A percentile compares a stretch with the other conserved stretches of the same genome.
Conservation (phyloP, 2,888 invertebrate species). For the Philaethria dido region DNA sequence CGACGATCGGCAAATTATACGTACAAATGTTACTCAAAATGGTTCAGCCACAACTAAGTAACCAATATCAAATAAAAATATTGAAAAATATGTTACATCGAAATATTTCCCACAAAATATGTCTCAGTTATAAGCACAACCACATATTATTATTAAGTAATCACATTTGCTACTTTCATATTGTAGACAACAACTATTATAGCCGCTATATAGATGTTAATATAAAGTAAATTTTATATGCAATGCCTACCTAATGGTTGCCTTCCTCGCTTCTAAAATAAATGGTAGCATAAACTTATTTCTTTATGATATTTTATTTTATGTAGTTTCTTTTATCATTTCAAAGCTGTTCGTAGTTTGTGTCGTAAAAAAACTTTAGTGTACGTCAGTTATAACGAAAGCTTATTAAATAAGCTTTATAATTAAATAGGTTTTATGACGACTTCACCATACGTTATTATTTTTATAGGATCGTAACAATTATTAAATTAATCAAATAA, state of each 20-base stretch:
- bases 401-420: conserved; percentile 10
- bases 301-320: conserved; percentile 25
- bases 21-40: no score
- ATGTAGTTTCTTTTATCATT: conserved; percentile 23
- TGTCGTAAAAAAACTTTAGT: conserved; percentile 9
- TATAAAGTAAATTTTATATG: conserved; percentile 14
- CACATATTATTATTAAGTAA: background rate
- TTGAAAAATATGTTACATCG: background rate
- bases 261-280: conserved; percentile 9
- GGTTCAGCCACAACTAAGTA: no score
- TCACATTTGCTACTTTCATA: background rate
- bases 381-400: background rate
- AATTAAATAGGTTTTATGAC: conserved; percentile 15
- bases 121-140: background rate
- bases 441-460: background rate
- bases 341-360: conserved; percentile 7
- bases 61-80: background rate
- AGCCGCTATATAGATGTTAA: conserved; percentile 8
- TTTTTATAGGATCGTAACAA: conserved; percentile 4
- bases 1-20: no score
- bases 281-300: conserved; percentile 17
- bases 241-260: background rate
- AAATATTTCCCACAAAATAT: background rate
- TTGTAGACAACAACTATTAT: background rate
- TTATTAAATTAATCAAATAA: conserved; percentile 6